A percentile compares a stretch with the other conserved stretches of the same genome.
Evolutionary conservation across 2,113 vertebrate species (phyloP).

Genomic region (Melozone crissalis): DNA sequence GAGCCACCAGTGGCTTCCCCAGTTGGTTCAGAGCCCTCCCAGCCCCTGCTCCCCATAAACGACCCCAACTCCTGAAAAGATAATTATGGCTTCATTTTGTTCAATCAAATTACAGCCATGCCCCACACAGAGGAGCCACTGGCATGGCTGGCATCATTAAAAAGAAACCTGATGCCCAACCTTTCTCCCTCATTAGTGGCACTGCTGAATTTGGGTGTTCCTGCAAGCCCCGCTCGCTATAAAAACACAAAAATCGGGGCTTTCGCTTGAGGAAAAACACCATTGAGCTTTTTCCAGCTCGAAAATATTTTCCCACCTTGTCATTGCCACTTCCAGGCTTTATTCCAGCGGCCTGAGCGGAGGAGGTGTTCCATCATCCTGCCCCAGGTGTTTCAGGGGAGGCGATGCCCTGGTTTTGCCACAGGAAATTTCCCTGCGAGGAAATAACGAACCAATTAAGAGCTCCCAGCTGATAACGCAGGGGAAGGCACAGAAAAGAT

Average conservation of each 20-base stretch:
- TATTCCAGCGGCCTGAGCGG: neutral
- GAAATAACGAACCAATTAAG: neutral
- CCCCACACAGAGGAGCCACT: neutral
- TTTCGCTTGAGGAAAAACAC: neutral
- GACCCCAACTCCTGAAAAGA: neutral
- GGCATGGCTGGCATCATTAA: neutral
- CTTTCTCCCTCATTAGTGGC: neutral
- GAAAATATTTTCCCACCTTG: neutral
- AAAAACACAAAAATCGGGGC: neutral
- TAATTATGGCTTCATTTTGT: neutral
- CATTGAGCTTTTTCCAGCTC: neutral
- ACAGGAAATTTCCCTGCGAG: neutral
- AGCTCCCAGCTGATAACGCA: neutral
- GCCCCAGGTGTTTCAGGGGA: neutral
- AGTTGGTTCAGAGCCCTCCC: neutral
- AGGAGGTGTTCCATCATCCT: neutral
- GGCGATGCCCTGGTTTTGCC: neutral
- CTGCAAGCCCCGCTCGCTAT: neutral
- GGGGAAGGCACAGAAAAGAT: neutral
- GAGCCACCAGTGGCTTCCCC: neutral
- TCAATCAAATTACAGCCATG: neutral
- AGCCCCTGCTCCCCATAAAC: neutral
- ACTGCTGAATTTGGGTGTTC: neutral
- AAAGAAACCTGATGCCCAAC: neutral
- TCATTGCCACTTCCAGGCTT: constrained; percentile 1